Conservation (phyloP, 1,140 invertebrate species). For the Drosophila orena region DNA sequence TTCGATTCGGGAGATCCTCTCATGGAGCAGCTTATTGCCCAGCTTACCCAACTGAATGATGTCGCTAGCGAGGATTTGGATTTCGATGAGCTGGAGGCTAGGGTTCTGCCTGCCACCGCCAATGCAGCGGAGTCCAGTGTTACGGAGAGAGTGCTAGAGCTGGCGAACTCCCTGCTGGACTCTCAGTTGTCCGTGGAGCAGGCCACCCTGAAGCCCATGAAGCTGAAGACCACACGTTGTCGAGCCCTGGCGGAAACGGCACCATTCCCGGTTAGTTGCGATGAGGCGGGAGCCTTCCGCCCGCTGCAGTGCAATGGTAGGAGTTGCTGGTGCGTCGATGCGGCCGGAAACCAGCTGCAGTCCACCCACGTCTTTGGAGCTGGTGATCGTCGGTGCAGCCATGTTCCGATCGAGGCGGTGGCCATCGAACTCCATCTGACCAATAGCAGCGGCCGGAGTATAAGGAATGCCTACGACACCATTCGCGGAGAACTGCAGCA, state of each 20-base stretch:
- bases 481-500: slow-evolving; percentile 70
- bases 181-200: slow-evolving; percentile 64
- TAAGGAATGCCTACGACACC: slow-evolving; percentile 76
- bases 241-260: slow-evolving; percentile 87
- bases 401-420: slow-evolving; percentile 78
- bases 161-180: slow-evolving; percentile 82
- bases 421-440: slow-evolving; percentile 78
- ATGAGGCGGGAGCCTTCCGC: slow-evolving; percentile 89
- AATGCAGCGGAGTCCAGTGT: slow-evolving; percentile 31
- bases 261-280: slow-evolving; percentile 87
- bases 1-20: slow-evolving; percentile 84
- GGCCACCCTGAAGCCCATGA: slow-evolving; percentile 57
- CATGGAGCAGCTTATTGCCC: slow-evolving; percentile 88
- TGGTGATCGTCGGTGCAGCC: slow-evolving; percentile 73
- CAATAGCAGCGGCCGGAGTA: slow-evolving; percentile 52
- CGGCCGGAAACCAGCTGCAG: slow-evolving; percentile 91
- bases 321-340: slow-evolving; percentile 94
- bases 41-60: slow-evolving; percentile 87
- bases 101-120: slow-evolving; percentile 18
- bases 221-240: slow-evolving; percentile 87
- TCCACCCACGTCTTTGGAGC: slow-evolving; percentile 88
- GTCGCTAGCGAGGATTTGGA: slow-evolving; percentile 85
- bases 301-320: slow-evolving; percentile 90
- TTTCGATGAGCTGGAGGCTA: slow-evolving; percentile 55
- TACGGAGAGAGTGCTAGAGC: slow-evolving; percentile 78